phyloP scores from a whole-genome alignment of 2,113 vertebrate genomes.

The Dinomys branickii region DNA sequence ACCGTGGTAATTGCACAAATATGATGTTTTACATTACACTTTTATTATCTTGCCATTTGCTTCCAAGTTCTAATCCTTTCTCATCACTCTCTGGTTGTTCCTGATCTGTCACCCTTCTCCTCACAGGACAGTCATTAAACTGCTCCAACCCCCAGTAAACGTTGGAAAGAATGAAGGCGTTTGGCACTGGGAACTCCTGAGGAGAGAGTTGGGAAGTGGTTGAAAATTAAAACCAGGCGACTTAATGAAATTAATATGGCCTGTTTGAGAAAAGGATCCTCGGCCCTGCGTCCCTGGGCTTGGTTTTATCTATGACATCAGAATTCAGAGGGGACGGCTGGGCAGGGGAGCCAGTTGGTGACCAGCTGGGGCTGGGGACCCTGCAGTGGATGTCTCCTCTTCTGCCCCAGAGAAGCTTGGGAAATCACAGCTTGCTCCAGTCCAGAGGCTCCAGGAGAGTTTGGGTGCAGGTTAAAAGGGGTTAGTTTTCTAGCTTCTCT shows the following conservation, averaged over 20 bases:
- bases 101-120: background rate
- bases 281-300: background rate
- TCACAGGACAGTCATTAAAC: slow-evolving; percentile 28
- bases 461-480: accelerated
- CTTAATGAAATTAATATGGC: background rate
- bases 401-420: background rate
- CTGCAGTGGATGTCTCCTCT: accelerated
- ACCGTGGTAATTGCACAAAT: background rate
- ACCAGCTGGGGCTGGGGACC: background rate
- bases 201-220: slow-evolving; percentile 50
- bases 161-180: slow-evolving; percentile 59
- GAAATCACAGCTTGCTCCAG: background rate
- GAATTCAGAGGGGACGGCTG: background rate
- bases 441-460: background rate
- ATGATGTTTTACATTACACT: slow-evolving; percentile 22
- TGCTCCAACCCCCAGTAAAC: background rate
- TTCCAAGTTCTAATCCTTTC: slow-evolving; percentile 36
- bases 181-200: slow-evolving; percentile 50
- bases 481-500: too few species aligned
- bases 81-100: background rate
- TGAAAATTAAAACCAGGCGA: slow-evolving; percentile 52
- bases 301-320: background rate
- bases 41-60: background rate
- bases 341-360: background rate
- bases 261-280: background rate